These are phyloP conservation scores for Tiliacea aurago DNA, from an alignment of 2,888 invertebrate species.

Conservation along the genomic window DNA sequence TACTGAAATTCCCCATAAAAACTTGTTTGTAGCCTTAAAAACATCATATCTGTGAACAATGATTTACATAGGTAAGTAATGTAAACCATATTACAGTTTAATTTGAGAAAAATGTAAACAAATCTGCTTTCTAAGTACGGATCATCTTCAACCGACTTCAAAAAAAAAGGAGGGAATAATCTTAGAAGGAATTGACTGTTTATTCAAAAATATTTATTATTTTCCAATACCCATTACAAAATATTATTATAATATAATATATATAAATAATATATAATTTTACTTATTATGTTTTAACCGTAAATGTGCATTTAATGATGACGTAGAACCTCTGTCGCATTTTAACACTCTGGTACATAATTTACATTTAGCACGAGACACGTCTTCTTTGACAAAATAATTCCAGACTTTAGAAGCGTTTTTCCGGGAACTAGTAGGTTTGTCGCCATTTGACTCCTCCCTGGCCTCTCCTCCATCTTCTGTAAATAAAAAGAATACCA, in stretches of 20 bases:
- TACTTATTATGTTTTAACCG: not conserved
- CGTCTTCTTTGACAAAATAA: constrained; percentile 28
- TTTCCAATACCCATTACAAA: not conserved
- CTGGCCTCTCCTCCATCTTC: not conserved
- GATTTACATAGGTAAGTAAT: not conserved
- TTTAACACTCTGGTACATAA: constrained; percentile 25
- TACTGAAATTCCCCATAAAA: constrained; percentile 10
- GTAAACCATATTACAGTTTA: not conserved
- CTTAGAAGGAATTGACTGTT: not conserved
- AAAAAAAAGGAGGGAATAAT: not conserved
- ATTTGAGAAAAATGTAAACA: not conserved
- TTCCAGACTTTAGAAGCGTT: constrained; percentile 36
- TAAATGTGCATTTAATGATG: constrained; percentile 10
- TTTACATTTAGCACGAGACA: constrained; percentile 1
- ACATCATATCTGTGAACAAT: constrained; percentile 6
- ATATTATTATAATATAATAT: too few relatives aligned
- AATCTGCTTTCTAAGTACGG: not conserved
- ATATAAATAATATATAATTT: too few relatives aligned
- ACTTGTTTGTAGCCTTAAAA: constrained; percentile 4
- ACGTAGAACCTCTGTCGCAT: constrained; percentile 15
- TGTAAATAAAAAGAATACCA: constrained; percentile 4
- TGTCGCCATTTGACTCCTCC: too few relatives aligned
- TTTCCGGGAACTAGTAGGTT: not conserved
- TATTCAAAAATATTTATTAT: not conserved
- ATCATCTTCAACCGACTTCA: not conserved